Base-by-base conservation (phyloP, 1,140 invertebrate genomes). In the Drosophila asahinai region DNA sequence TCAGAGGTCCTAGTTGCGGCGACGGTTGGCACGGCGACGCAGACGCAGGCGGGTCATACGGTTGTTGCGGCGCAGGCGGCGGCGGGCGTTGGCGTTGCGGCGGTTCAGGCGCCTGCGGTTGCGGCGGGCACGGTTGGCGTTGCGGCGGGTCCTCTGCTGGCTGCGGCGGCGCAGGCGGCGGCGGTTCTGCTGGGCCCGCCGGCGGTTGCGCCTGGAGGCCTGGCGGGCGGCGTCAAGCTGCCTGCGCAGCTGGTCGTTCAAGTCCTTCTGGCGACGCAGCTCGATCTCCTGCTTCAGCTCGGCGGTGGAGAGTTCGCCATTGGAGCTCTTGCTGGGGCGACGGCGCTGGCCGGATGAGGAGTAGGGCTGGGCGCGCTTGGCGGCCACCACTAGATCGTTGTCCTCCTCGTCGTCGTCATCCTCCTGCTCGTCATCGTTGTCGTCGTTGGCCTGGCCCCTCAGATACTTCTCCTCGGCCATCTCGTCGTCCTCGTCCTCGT, bases 181-280 rank as follows among this genome's bases (percentile, higher is more conserved):
- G 2, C 78, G 67, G 1, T 4, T 42, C 38, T 14, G 22, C 6
- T 1, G 0, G 38, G 38, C 38, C 5, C 78, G 62, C 1, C 33
- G 63, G 5, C 51, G 64, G 19, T 15, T 63, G n/a, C 36, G 11
- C 5, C 1, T 9, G 11, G n/a, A 1, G 38, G 11, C 43, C 5
- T 3, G 54, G 8, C 30, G 38, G 9, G n/a, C 38, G 11, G 0
- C 2, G 9, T 5, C 0, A 15, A 78, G 36, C 38, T 57, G 47
- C 3, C 9, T 15, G n/a, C 66, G 75, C 36, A 78, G 55, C 6
- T 42, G 38, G 3, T 78, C 33, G 38, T 77, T 77, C 12, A 60
- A 3, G 2, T 87, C 77, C 68, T 77, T 15, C 59, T 89, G 68
- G 7, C 81, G 77, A 5, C 81, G 80, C 9, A 89, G 12, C 25